A percentile compares a stretch with the other conserved stretches of the same genome.
Evolutionary conservation across 2,113 vertebrate species (phyloP).

Genomic region (Vanacampus margaritifer): DNA sequence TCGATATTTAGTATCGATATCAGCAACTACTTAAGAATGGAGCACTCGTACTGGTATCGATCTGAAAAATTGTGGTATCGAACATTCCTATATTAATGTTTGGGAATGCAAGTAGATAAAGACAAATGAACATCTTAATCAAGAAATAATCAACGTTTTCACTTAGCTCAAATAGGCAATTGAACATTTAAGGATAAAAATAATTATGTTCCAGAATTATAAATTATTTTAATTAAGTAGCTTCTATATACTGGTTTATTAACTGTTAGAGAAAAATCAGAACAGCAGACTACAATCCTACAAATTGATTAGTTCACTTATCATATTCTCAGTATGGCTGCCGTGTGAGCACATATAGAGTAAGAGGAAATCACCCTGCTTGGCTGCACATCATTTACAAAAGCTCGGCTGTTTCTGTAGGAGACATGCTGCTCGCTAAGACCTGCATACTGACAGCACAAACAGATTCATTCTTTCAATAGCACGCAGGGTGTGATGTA

Average conservation of each 20-base stretch:
- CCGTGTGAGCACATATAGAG: conserved; percentile 1
- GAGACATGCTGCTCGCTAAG: background rate
- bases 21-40: too few relatives aligned
- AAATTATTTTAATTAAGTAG: background rate
- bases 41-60: too few relatives aligned
- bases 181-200: background rate
- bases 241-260: background rate
- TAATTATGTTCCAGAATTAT: background rate
- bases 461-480: background rate
- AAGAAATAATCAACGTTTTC: background rate
- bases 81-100: too few relatives aligned
- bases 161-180: background rate
- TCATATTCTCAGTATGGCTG: conserved; percentile 1
- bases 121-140: background rate
- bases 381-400: conserved; percentile 10
- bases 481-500: background rate
- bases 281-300: background rate
- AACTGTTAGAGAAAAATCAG: background rate
- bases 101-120: background rate
- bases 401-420: background rate
- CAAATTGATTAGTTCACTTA: conserved; percentile 2
- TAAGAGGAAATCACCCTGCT: conserved; percentile 12
- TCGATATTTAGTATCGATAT: too few relatives aligned
- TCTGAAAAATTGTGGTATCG: too few relatives aligned
- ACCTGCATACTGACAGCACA: background rate